Percentiles rank a stretch among this genome's conserved stretches.
Evolutionary conservation across 1,140 invertebrate species (phyloP).

Genomic region (Mycetomoellerius zeteki): DNA sequence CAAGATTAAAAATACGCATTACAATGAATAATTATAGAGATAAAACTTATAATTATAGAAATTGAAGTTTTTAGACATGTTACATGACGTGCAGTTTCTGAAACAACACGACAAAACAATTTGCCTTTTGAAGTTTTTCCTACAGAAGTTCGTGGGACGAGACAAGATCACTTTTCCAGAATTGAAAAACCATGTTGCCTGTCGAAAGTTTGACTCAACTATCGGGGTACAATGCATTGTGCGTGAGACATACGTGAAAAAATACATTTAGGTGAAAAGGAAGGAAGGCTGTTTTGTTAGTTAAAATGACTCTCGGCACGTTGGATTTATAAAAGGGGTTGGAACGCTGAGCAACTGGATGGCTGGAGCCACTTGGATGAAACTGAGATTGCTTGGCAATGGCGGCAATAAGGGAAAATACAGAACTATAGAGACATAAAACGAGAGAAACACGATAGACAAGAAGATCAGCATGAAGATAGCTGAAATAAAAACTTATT

Average conservation of each 20-base stretch:
- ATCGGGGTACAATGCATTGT: slow-evolving; percentile 12
- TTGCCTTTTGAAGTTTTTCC: neutral
- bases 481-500: slow-evolving; percentile 30
- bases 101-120: slow-evolving; percentile 17
- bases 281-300: slow-evolving; percentile 5
- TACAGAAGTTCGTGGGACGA: neutral
- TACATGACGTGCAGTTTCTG: neutral
- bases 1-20: neutral
- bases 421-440: slow-evolving; percentile 29
- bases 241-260: slow-evolving; percentile 28
- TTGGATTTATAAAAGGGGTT: slow-evolving; percentile 49
- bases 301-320: slow-evolving; percentile 31
- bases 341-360: slow-evolving; percentile 18
- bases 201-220: slow-evolving; percentile 44
- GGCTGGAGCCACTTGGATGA: slow-evolving; percentile 36
- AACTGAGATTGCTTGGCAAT: slow-evolving; percentile 63
- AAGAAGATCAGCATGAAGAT: slow-evolving; percentile 37
- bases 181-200: slow-evolving; percentile 79
- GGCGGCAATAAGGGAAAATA: slow-evolving; percentile 43
- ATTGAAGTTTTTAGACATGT: neutral
- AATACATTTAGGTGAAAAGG: slow-evolving; percentile 26
- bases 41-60: neutral
- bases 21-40: neutral
- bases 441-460: neutral
- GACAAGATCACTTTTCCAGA: slow-evolving; percentile 42